A percentile compares a stretch with the other conserved stretches of the same genome.
These are phyloP conservation scores for Onthophagus sagittarius DNA, from an alignment of 2,888 invertebrate genomes.

Conservation along the genomic window DNA sequence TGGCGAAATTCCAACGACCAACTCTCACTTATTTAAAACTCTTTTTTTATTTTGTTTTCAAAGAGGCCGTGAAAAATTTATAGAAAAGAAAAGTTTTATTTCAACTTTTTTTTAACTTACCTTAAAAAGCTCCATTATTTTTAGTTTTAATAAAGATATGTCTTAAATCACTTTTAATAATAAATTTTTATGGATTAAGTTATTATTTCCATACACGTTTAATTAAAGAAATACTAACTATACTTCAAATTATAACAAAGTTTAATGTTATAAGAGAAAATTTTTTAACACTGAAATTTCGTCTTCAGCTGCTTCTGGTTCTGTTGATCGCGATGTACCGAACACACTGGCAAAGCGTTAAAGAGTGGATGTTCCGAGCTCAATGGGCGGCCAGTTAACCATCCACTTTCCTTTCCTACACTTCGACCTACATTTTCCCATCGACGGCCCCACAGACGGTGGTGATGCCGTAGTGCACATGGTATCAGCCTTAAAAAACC, in stretches of 20 bases:
- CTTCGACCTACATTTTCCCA: background rate
- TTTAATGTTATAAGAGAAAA: no score
- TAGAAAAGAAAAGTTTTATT: no score
- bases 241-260: no score
- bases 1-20: background rate
- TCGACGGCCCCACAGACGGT: background rate
- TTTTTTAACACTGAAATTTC: background rate
- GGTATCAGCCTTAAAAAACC: background rate
- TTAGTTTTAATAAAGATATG: no score
- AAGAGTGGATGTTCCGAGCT: background rate
- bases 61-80: background rate
- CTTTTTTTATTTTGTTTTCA: background rate
- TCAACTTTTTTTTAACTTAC: conserved; percentile 17
- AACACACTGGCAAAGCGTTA: background rate
- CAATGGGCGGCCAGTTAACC: background rate
- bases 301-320: background rate
- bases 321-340: background rate
- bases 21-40: background rate
- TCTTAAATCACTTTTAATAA: no score
- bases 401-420: background rate
- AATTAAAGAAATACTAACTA: no score
- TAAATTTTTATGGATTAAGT: no score
- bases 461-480: background rate
- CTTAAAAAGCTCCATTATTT: conserved; percentile 25
- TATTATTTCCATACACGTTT: no score